These are phyloP conservation scores for Lordiphosa clarofinis DNA, from an alignment of 1,140 invertebrate species.

Conservation along the genomic window DNA sequence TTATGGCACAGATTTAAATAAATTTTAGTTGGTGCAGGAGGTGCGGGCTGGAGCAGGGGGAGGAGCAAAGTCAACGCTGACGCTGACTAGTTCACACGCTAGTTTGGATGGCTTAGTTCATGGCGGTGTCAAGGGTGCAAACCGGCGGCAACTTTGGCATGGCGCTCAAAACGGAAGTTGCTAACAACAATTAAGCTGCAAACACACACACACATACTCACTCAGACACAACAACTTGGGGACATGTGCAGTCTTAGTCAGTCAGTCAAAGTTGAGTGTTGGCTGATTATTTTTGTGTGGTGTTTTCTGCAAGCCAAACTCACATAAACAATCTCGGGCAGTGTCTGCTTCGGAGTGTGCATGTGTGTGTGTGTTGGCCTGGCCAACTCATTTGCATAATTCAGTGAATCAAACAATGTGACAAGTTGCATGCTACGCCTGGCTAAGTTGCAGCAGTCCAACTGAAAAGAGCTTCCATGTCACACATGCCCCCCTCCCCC, in stretches of 20 bases:
- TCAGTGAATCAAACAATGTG: constrained; percentile 70
- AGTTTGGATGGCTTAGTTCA: constrained; percentile 10
- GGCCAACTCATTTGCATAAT: constrained; percentile 64
- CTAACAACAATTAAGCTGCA: constrained; percentile 47
- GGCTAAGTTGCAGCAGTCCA: constrained; percentile 37
- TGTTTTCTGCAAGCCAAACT: constrained; percentile 31
- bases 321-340: constrained; percentile 14
- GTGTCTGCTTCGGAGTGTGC: constrained; percentile 16
- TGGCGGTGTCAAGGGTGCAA: constrained; percentile 56
- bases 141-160: constrained; percentile 49
- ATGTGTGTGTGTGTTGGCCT: constrained; percentile 2
- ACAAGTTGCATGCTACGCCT: constrained; percentile 71
- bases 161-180: constrained; percentile 57
- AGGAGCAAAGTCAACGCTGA: constrained; percentile 17
- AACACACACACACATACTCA: constrained; percentile 11
- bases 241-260: constrained; percentile 15
- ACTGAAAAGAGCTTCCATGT: constrained; percentile 47
- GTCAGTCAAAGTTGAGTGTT: constrained; percentile 19
- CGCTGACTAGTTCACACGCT: constrained; percentile 61
- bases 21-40: constrained; percentile 42
- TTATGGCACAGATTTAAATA: constrained; percentile 73
- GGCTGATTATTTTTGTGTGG: constrained; percentile 18
- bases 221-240: constrained; percentile 1
- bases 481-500: constrained; percentile 18
- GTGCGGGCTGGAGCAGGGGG: background rate